A percentile compares a stretch with the other conserved stretches of the same genome.
Conservation (phyloP, 2,113 vertebrate species). For the Nothocercus julius region DNA sequence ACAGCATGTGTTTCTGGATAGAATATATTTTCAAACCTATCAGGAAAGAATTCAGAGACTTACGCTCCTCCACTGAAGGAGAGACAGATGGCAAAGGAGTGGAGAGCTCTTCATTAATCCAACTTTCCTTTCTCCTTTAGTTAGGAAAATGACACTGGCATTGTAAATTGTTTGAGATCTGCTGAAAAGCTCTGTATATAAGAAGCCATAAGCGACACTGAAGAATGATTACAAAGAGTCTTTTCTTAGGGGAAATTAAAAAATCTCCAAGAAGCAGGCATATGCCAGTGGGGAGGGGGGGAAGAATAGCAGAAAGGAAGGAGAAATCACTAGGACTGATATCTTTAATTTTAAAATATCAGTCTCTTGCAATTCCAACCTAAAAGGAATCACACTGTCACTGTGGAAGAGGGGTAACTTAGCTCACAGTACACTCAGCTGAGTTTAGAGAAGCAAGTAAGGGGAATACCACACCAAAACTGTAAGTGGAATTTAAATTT, state of each 20-base stretch:
- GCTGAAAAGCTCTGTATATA: background rate
- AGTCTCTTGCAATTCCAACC: conserved; percentile 17
- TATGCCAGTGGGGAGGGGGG: background rate
- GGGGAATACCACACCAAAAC: background rate
- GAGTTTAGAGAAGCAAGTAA: conserved; percentile 3
- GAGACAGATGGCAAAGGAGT: background rate
- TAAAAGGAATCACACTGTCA: conserved; percentile 5
- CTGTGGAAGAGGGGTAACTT: background rate
- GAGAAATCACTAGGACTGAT: background rate
- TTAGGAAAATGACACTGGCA: background rate
- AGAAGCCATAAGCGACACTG: background rate
- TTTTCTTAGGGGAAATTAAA: background rate
- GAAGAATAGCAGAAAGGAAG: background rate
- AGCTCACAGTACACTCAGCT: background rate
- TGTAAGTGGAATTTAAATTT: background rate
- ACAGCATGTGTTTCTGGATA: fast-evolving
- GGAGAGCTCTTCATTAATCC: fast-evolving
- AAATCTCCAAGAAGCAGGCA: background rate
- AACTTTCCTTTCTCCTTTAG: background rate
- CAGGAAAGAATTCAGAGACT: background rate
- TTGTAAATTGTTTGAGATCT: background rate
- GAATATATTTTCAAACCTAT: background rate
- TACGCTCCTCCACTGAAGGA: background rate
- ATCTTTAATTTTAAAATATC: background rate
- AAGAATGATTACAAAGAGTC: background rate